Evolutionary conservation across 2,888 invertebrate genomes (phyloP).

Genomic region (Sinelater perroti): DNA sequence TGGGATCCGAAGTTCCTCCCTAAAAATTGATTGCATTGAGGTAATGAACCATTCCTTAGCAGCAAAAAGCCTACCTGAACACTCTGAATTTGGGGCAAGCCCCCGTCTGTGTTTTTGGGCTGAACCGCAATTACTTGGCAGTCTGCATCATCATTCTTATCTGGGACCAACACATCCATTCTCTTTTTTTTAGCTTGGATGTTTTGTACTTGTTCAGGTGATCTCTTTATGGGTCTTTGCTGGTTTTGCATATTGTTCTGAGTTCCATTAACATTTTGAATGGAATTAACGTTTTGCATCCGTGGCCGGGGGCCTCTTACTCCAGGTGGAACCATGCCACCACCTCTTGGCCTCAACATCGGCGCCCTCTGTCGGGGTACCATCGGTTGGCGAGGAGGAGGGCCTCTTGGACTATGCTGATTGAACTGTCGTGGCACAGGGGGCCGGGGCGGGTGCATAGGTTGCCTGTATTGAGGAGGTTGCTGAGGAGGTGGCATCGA

Average conservation of each 20-base stretch:
- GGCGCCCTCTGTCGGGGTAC: conserved; percentile 35
- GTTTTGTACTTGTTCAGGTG: conserved; percentile 56
- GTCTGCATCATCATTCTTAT: conserved; percentile 77
- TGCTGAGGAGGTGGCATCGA: conserved; percentile 45
- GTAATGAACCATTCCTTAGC: neutral
- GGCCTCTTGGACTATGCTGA: conserved; percentile 34
- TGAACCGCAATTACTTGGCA: conserved; percentile 80
- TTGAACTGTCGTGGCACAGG: conserved; percentile 54
- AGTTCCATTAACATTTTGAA: conserved; percentile 6
- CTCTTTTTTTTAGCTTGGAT: conserved; percentile 61
- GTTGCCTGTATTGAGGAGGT: conserved; percentile 49
- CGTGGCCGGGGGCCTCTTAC: conserved; percentile 44
- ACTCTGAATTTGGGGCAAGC: conserved; percentile 76
- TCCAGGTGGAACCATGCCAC: conserved; percentile 40
- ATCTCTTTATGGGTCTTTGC: conserved; percentile 48
- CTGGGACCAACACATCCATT: conserved; percentile 72
- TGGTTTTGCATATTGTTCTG: conserved; percentile 41
- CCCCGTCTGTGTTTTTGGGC: conserved; percentile 72
- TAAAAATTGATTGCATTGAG: conserved; percentile 37
- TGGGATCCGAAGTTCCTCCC: conserved; percentile 54
- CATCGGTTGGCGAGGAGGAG: conserved; percentile 29
- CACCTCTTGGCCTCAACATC: conserved; percentile 49
- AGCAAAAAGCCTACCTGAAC: conserved; percentile 67
- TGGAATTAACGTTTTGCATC: conserved; percentile 26
- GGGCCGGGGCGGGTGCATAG: conserved; percentile 38